phyloP scores from a whole-genome alignment of 2,888 invertebrate genomes.

The Cenopis cana region DNA sequence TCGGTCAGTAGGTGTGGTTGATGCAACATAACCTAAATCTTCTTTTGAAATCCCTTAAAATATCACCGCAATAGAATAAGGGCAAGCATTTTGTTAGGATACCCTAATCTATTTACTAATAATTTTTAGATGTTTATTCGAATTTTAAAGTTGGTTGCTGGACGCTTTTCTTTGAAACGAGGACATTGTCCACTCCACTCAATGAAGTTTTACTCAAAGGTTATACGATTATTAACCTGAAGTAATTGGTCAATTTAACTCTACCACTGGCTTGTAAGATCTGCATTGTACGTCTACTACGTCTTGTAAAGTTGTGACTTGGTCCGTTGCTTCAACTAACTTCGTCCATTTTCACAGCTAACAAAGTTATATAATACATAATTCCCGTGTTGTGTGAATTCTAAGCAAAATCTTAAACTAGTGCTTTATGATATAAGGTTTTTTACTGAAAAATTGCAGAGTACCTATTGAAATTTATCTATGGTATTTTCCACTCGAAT shows the following conservation, averaged over 20 bases:
- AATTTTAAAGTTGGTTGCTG: not conserved
- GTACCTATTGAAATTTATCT: not conserved
- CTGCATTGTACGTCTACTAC: conserved; percentile 36
- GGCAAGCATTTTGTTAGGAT: no score
- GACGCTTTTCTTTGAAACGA: conserved; percentile 10
- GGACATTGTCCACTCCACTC: conserved; percentile 25
- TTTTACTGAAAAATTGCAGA: not conserved
- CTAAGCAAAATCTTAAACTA: not conserved
- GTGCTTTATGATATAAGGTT: not conserved
- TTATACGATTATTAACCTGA: conserved; percentile 41
- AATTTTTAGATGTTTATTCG: no score
- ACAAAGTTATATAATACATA: conserved; percentile 24
- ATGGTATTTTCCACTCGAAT: not conserved
- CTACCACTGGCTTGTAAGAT: conserved; percentile 31
- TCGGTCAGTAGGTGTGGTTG: no score
- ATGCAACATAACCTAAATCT: not conserved
- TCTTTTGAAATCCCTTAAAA: not conserved
- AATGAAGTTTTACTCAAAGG: conserved; percentile 28
- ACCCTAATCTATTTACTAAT: no score
- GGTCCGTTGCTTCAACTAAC: conserved; percentile 27
- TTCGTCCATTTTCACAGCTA: conserved; percentile 34
- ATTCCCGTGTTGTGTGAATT: conserved; percentile 16
- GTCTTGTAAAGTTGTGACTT: conserved; percentile 27
- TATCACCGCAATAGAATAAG: not conserved
- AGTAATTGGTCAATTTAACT: conserved; percentile 40